These are phyloP conservation scores for Solenopsis fugax DNA, from an alignment of 1,140 invertebrate species.

Conservation along the genomic window DNA sequence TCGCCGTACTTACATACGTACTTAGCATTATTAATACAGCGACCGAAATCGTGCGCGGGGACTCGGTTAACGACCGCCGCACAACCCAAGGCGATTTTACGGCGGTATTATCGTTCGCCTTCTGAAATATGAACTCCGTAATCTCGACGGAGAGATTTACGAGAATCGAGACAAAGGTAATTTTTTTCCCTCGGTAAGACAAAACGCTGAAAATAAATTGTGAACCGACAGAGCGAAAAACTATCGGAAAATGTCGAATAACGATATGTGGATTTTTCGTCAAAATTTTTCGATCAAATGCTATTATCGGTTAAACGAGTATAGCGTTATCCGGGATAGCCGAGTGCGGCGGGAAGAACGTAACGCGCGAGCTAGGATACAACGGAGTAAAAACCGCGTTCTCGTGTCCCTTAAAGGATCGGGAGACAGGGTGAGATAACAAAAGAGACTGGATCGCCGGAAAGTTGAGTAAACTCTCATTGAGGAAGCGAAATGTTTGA, in stretches of 20 bases:
- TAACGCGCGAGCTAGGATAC: background rate
- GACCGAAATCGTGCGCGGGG: background rate
- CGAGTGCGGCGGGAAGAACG: background rate
- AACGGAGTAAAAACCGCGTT: background rate
- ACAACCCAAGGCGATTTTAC: background rate
- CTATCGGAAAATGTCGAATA: background rate
- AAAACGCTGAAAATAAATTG: background rate
- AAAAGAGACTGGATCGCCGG: conserved; percentile 6
- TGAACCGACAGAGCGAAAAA: background rate
- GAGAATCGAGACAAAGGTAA: background rate
- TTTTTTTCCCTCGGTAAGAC: background rate
- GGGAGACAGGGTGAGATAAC: conserved; percentile 18
- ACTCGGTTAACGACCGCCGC: background rate
- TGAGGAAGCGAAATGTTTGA: conserved; percentile 39
- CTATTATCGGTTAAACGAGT: background rate
- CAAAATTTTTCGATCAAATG: background rate
- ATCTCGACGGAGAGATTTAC: conserved; percentile 17
- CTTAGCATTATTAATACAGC: conserved; percentile 37
- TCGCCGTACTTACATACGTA: background rate
- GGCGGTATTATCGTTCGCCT: conserved; percentile 4
- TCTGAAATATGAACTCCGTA: conserved; percentile 27
- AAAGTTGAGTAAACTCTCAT: conserved; percentile 52
- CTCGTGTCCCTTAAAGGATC: background rate
- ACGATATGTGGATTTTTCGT: background rate
- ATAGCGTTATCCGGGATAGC: background rate